Conservation (phyloP, 2,888 invertebrate species). For the Caenorhabditis zanzibari region DNA sequence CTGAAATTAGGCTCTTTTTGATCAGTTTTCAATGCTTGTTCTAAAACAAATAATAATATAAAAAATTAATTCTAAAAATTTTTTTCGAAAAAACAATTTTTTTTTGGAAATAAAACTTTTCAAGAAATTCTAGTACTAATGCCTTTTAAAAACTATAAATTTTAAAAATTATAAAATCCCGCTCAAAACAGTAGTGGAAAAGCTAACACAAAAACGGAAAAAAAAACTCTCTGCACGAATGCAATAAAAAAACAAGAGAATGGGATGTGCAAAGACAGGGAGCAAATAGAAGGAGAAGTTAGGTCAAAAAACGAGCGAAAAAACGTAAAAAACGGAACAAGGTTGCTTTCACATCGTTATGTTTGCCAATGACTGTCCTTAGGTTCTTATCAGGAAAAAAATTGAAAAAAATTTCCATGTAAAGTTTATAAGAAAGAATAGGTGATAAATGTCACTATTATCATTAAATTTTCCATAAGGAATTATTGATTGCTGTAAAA, state of each 20-base stretch:
- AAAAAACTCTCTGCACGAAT: not conserved
- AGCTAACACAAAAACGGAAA: too few species aligned
- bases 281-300: conserved; percentile 16
- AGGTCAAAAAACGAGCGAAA: not conserved
- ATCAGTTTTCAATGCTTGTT: not conserved
- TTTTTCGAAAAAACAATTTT: too few species aligned
- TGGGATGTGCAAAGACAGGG: conserved; percentile 22
- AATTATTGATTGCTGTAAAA: not conserved
- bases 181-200: too few species aligned
- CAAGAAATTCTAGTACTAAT: too few species aligned
- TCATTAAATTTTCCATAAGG: not conserved
- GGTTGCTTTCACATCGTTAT: not conserved
- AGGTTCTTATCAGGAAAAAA: conserved; percentile 7
- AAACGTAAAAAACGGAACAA: conserved; percentile 40
- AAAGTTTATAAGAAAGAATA: not conserved
- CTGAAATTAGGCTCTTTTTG: not conserved
- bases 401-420: not conserved
- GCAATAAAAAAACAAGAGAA: conserved; percentile 2
- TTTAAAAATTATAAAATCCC: too few species aligned
- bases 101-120: too few species aligned
- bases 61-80: too few species aligned
- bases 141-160: too few species aligned
- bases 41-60: too few species aligned
- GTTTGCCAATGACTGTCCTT: conserved; percentile 23
- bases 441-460: conserved; percentile 12